Evolutionary conservation across 2,797 vertebrate genomes (phyloP), one percentile per base, ranked within the genome.

Genomic region (Antrozous pallidus): DNA sequence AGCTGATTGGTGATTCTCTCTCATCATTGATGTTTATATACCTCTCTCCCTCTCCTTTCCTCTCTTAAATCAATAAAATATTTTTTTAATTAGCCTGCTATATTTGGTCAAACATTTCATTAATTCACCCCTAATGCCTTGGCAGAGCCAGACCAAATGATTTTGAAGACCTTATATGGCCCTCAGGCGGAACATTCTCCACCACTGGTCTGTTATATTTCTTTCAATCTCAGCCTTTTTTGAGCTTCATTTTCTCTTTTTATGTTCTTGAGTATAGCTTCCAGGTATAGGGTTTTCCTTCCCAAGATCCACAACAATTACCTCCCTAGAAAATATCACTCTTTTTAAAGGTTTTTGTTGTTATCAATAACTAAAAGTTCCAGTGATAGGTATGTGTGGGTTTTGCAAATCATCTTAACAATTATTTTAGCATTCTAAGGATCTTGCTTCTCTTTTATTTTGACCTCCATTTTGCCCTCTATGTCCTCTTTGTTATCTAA

Each of bases 251-350:
- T 94, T 71, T 38, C 45, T 8, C 20, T 96, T 36, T 10, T 96
- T 70, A 3, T 88, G 65, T 1, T 90, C 61, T 91, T 69, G 69
- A 82, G 93, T 40, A 20, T 81, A 96, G 90, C 84, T 96, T 69
- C 38, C 87, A 56, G 67, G 8, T 3, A n/a, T 28, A 1, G 93
- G 24, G 0, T 82, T 24, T 26, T 94, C 75, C 1, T 89, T 38
- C 11, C 95, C 87, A 2, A 90, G 4, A 0, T 98, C 97, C 94
- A 98, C 96, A 94, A 98, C 95, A 61, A 98, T 49, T 0, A 98
- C 98, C 89, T 97, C 98, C 90, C 97, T 97, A 17, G 51, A 97
- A 90, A 98, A 98, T 4, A 94, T 98, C 1, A 98, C 98, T 83
- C 96, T 98, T 96, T 97, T 98, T 36, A 94, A 42, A 75, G 92